Base-by-base conservation (phyloP, 2,888 invertebrate species). In the Sicus ferrugineus region DNA sequence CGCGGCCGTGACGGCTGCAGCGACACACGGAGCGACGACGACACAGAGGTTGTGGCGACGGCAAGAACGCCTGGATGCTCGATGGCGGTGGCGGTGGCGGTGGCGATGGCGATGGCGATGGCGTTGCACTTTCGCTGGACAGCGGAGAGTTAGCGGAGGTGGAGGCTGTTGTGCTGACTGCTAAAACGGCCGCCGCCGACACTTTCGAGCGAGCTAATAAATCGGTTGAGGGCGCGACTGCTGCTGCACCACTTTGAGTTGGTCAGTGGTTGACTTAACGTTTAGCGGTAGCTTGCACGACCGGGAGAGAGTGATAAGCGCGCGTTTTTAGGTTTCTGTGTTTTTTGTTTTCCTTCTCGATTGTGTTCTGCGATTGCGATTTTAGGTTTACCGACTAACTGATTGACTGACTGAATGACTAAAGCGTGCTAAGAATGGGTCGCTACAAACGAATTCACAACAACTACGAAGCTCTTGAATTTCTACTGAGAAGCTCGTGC, bases 401-500 rank as follows among this genome's bases (percentile, higher is more conserved):
- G 59, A 68, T 76, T 68, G 34, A 54, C 21, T 42, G 23, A 64
- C 48, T 65, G 31, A 21, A 19, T 16, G 30, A 34, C 48, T 65
- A 21, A 21, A 54, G 54, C 61, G 52, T 68, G 26, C 14, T 65
- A 73, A 73, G 54, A 70, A 65, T 59, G 28, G 50, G 65, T 71
- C 73, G 73, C 75, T 70, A 69, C 72, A 72, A 73, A 73, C 67
- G 69, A 72, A 73, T 77, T 82, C 83, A 82, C 81, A 82, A 82
- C 81, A 79, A 75, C 76, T 76, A 73, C 72, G 80, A 82, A 82
- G 83, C 83, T 82, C 82, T 81, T 80, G 68, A 77, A 75, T 66
- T 26, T 65, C 70, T 77, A 77, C 79, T 81, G 81, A n/a, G n/a
- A 82, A 82, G 83, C 81, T 82, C 80, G 80, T 75, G 76, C 79